These are phyloP conservation scores for Poeciliopsis gracilis DNA, from an alignment of 2,797 vertebrate species.

Conservation along the genomic window DNA sequence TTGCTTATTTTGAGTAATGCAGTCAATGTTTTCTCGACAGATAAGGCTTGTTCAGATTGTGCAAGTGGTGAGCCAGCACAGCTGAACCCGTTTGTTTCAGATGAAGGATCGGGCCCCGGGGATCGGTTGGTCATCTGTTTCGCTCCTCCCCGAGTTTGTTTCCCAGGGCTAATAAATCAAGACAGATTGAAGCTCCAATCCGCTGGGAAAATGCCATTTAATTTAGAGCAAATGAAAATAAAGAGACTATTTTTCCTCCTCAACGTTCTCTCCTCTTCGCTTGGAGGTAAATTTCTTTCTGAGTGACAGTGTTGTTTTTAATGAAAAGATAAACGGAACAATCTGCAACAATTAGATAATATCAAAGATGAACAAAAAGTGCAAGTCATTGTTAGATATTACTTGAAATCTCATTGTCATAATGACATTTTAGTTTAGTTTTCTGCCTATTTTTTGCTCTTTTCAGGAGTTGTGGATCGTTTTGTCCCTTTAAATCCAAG, in stretches of 20 bases:
- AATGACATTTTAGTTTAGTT: too few species aligned
- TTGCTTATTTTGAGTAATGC: slow-evolving; percentile 63
- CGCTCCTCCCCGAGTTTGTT: slow-evolving; percentile 42
- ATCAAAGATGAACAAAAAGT: too few species aligned
- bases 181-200: slow-evolving; percentile 54
- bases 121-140: slow-evolving; percentile 60
- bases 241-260: slow-evolving; percentile 24
- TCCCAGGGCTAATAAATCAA: slow-evolving; percentile 63
- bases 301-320: background rate
- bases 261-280: slow-evolving; percentile 18
- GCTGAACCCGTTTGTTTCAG: slow-evolving; percentile 30
- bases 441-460: too few species aligned
- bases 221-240: slow-evolving; percentile 68
- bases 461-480: too few species aligned
- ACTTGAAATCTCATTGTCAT: too few species aligned
- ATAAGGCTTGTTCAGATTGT: slow-evolving; percentile 39
- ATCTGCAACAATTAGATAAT: background rate
- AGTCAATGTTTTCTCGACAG: slow-evolving; percentile 64
- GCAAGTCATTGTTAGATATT: too few species aligned
- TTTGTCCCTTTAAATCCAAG: too few species aligned
- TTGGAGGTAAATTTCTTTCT: slow-evolving; percentile 23
- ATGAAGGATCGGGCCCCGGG: slow-evolving; percentile 53
- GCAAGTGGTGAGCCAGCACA: slow-evolving; percentile 15
- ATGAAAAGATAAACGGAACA: background rate
- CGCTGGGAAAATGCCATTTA: slow-evolving; percentile 59